phyloP scores from a whole-genome alignment of 2,797 vertebrate genomes.

The Chiloscyllium punctatum region DNA sequence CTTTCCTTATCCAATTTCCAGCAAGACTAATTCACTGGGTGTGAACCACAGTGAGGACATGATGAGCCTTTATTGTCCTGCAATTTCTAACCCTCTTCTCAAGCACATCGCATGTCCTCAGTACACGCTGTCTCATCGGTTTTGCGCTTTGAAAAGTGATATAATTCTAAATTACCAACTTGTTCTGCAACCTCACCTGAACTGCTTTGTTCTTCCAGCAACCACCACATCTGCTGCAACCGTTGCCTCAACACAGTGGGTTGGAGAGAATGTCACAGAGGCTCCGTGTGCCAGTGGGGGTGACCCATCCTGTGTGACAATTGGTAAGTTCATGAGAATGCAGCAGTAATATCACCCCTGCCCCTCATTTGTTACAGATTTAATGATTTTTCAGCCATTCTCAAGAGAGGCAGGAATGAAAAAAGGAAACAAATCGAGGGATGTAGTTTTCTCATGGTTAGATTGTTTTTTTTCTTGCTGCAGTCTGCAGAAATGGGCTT shows the following conservation, averaged over 20 bases:
- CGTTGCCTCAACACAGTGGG: conserved; percentile 68
- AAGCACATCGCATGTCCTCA: background rate
- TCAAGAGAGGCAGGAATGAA: background rate
- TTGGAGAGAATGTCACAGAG: conserved; percentile 71
- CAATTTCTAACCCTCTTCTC: background rate
- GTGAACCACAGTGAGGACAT: background rate
- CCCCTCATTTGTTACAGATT: background rate
- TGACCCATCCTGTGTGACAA: conserved; percentile 51
- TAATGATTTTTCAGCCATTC: background rate
- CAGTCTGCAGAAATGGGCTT: background rate
- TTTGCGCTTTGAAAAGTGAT: background rate
- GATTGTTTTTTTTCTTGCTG: background rate
- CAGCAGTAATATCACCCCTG: background rate
- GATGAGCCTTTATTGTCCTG: background rate
- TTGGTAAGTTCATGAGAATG: background rate
- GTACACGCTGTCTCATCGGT: background rate
- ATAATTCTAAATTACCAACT: background rate
- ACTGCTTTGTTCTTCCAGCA: conserved; percentile 56
- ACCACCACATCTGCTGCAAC: conserved; percentile 79
- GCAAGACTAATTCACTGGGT: background rate
- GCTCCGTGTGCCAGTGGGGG: conserved; percentile 56
- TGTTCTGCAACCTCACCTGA: background rate
- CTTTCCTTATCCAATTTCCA: background rate
- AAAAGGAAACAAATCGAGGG: background rate
- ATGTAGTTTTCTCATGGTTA: background rate